Conservation (phyloP, 1,140 invertebrate species). For the Periplaneta americana region DNA sequence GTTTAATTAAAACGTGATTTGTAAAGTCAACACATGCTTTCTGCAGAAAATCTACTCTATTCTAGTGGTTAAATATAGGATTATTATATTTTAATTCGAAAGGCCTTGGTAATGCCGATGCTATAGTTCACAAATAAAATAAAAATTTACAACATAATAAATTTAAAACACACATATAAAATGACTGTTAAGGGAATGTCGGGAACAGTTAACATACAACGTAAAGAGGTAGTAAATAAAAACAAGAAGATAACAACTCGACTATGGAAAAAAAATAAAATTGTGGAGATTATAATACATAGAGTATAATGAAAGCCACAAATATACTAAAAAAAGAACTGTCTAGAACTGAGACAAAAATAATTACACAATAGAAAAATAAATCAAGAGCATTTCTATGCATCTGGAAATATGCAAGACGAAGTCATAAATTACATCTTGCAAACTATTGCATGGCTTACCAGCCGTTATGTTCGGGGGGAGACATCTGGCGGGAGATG, state of each 20-base stretch:
- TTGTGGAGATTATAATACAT: neutral
- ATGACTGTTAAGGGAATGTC: neutral
- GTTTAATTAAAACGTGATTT: neutral
- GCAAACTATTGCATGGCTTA: conserved; percentile 12
- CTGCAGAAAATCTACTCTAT: neutral
- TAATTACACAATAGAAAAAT: no score
- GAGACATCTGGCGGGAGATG: conserved; percentile 18
- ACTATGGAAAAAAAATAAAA: neutral
- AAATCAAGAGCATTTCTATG: no score
- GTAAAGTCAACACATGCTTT: neutral
- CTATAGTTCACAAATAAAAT: neutral
- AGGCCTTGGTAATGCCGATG: neutral
- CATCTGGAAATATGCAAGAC: neutral
- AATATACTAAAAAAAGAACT: neutral
- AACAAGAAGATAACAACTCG: neutral
- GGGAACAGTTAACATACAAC: neutral
- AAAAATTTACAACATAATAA: neutral
- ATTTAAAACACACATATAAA: neutral
- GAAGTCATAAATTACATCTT: neutral
- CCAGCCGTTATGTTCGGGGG: conserved; percentile 14
- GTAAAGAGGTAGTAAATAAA: neutral
- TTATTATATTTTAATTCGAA: neutral
- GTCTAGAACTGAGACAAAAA: neutral
- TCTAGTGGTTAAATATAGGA: neutral
- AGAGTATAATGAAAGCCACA: neutral